Conservation (phyloP, 2,797 vertebrate genomes). For the Pelochelys cantorii region DNA sequence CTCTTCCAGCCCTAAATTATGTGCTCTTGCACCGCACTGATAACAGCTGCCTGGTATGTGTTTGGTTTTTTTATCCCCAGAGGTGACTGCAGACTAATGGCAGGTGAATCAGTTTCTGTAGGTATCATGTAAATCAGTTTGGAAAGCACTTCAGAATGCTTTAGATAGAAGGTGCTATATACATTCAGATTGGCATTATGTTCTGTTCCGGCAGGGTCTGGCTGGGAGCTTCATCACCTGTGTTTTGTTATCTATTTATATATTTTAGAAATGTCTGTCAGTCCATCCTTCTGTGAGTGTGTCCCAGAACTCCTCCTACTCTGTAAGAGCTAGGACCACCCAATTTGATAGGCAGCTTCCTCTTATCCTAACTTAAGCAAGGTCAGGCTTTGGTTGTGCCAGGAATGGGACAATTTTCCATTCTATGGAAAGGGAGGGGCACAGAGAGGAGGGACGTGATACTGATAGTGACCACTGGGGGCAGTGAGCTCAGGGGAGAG, state of each 20-base stretch:
- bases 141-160: not conserved
- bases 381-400: too few species aligned
- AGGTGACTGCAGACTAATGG: not conserved
- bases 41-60: not conserved
- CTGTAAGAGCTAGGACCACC: too few species aligned
- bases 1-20: not conserved
- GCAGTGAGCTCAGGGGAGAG: too few species aligned
- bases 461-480: too few species aligned
- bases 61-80: not conserved
- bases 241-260: not conserved
- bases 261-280: too few species aligned
- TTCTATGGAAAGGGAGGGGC: too few species aligned
- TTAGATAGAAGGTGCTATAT: not conserved
- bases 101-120: not conserved
- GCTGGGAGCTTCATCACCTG: not conserved
- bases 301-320: too few species aligned
- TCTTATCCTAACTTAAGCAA: too few species aligned
- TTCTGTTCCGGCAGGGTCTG: not conserved
- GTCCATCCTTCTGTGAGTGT: too few species aligned
- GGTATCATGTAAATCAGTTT: not conserved
- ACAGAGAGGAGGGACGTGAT: too few species aligned
- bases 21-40: not conserved
- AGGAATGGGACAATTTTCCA: too few species aligned
- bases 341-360: too few species aligned
- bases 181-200: not conserved